Conservation (phyloP, 2,113 vertebrate genomes). For the Aspiorhynchus laticeps region DNA sequence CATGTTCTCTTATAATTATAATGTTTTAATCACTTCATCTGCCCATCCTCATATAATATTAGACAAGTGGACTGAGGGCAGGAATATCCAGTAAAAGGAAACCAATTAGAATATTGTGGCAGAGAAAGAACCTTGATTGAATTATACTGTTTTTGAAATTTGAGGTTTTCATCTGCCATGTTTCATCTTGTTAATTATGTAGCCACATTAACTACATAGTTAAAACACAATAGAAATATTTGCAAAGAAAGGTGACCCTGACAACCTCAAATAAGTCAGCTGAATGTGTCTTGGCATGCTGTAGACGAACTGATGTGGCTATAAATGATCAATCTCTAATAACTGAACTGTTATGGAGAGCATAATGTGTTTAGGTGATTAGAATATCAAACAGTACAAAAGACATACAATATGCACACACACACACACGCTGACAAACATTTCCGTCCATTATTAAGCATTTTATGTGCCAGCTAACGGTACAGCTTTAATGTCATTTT, state of each 20-base stretch:
- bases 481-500: neutral
- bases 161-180: neutral
- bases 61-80: neutral
- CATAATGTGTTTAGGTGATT: neutral
- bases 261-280: neutral
- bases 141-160: neutral
- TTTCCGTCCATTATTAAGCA: neutral
- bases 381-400: neutral
- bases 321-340: slow-evolving; percentile 57
- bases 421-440: neutral
- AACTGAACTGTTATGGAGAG: neutral
- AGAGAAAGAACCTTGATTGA: neutral
- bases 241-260: slow-evolving; percentile 17
- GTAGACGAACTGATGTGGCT: slow-evolving; percentile 48
- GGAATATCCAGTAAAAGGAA: neutral
- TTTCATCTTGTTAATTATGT: neutral
- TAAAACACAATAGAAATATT: neutral
- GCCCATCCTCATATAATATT: neutral
- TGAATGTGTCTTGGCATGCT: slow-evolving; percentile 50
- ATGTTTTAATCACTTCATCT: neutral
- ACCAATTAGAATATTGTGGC: neutral
- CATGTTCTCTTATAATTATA: neutral
- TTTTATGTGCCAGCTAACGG: neutral
- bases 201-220: neutral
- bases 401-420: neutral